Evolutionary conservation across 1,140 invertebrate species (phyloP).

Genomic region (Diorhabda carinulata): DNA sequence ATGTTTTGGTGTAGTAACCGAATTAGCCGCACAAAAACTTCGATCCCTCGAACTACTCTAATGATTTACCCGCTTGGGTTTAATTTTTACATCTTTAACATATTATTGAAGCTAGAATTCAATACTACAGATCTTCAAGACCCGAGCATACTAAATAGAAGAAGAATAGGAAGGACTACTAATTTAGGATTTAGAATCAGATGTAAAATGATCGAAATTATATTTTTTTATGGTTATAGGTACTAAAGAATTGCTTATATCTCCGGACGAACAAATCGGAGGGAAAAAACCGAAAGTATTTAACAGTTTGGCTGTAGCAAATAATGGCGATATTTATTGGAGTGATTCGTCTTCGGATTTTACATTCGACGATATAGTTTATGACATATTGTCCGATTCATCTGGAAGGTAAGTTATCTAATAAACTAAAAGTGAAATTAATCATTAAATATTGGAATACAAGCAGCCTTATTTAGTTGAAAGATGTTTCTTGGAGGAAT

Average conservation of each 20-base stretch:
- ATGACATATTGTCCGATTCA: constrained; percentile 59
- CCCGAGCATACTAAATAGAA: background rate
- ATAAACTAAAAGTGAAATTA: background rate
- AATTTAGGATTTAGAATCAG: too few species aligned
- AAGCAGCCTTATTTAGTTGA: too few species aligned
- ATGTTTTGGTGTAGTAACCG: too few species aligned
- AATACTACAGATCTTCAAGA: background rate
- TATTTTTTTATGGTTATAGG: constrained; percentile 38
- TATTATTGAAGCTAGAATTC: background rate
- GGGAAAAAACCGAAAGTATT: constrained; percentile 57
- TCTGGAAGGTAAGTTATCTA: constrained; percentile 61
- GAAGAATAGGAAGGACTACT: background rate
- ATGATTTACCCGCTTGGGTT: background rate
- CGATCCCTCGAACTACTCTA: background rate
- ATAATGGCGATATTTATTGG: constrained; percentile 76
- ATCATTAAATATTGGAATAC: too few species aligned
- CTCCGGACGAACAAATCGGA: constrained; percentile 56
- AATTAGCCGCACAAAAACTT: too few species aligned
- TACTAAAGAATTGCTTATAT: constrained; percentile 55
- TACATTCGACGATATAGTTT: constrained; percentile 59
- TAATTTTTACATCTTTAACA: background rate
- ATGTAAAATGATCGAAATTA: too few species aligned
- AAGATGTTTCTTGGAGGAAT: too few species aligned
- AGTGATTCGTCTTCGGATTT: constrained; percentile 67
- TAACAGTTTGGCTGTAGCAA: constrained; percentile 63